phyloP scores from a whole-genome alignment of 2,888 invertebrate species.

The Hypomecis atomaria region DNA sequence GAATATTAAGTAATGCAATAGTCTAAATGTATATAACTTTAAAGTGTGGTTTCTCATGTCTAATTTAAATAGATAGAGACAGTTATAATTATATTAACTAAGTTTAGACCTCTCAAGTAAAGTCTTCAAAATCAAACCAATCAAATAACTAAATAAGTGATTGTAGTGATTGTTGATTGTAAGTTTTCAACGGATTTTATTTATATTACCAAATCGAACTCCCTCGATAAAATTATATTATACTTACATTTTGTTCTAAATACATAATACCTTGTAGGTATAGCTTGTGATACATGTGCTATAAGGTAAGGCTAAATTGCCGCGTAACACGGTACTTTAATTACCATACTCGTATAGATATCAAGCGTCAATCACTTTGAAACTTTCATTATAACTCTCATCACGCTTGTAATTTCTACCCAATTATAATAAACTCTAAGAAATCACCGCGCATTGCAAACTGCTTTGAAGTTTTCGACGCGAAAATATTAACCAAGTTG shows the following conservation, averaged over 20 bases:
- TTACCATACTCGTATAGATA: conserved; percentile 21
- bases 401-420: conserved; percentile 47
- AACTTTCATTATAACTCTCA: conserved; percentile 33
- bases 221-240: too few relatives aligned
- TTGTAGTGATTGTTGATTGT: too few relatives aligned
- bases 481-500: conserved; percentile 1
- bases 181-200: too few relatives aligned
- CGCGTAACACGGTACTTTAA: conserved; percentile 23
- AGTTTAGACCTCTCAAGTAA: neutral
- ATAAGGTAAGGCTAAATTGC: conserved; percentile 1
- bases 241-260: too few relatives aligned
- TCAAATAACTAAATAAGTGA: too few relatives aligned
- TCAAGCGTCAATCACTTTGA: conserved; percentile 27
- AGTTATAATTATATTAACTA: too few relatives aligned
- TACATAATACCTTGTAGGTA: neutral
- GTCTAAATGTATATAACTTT: neutral
- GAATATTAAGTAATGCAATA: too few relatives aligned
- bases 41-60: too few relatives aligned
- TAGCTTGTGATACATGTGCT: neutral
- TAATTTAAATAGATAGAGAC: neutral
- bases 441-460: conserved; percentile 34
- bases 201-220: too few relatives aligned
- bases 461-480: conserved; percentile 3
- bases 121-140: too few relatives aligned
- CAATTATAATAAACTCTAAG: conserved; percentile 50